Percentiles rank a stretch among this genome's conserved stretches.
These are phyloP conservation scores for Platysteira castanea DNA, from an alignment of 2,113 vertebrate genomes.

Conservation along the genomic window DNA sequence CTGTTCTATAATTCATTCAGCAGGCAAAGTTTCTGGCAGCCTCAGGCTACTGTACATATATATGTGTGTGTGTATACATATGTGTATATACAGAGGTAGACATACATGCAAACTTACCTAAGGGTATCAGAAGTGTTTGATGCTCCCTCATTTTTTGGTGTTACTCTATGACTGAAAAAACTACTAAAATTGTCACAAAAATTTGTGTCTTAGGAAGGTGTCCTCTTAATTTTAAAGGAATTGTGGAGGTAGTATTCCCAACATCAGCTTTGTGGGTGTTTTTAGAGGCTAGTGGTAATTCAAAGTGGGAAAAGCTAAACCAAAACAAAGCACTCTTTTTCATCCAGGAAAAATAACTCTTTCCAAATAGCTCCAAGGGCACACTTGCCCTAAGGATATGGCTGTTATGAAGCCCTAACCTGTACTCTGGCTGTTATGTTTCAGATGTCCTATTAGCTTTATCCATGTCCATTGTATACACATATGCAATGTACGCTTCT, in stretches of 20 bases:
- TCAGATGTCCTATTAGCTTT: neutral
- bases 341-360: neutral
- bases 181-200: neutral
- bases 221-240: conserved; percentile 27
- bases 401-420: neutral
- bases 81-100: neutral
- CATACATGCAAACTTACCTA: neutral
- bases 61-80: neutral
- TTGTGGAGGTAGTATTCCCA: neutral
- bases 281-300: neutral
- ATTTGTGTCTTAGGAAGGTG: neutral
- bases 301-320: neutral
- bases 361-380: neutral
- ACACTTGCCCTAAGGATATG: neutral
- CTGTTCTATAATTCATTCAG: conserved; percentile 83
- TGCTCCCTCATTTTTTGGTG: conserved; percentile 8
- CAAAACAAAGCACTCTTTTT: neutral
- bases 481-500: neutral
- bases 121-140: conserved; percentile 40
- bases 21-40: conserved; percentile 77
- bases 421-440: neutral
- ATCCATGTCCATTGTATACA: neutral
- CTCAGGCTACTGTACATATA: conserved; percentile 49
- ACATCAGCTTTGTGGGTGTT: neutral
- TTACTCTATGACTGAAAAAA: neutral